Evolutionary conservation across 2,888 invertebrate species (phyloP).

Genomic region (Magallana nippona): DNA sequence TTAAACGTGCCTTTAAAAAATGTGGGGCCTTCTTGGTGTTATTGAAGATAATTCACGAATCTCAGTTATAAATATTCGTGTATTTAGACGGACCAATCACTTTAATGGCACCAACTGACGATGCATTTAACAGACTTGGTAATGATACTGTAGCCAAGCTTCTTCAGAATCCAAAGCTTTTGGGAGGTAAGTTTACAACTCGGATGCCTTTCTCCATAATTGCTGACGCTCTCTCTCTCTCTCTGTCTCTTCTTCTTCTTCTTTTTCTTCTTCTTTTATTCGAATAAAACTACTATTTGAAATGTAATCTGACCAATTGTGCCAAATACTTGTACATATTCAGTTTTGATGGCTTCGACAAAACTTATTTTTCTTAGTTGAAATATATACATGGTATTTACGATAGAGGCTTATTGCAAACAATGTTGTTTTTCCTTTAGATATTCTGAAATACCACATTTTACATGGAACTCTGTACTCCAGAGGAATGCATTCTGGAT

Average conservation of each 20-base stretch:
- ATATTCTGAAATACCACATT: conserved; percentile 68
- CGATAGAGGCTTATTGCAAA: too few species aligned
- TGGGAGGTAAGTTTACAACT: conserved; percentile 53
- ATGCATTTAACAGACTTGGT: conserved; percentile 83
- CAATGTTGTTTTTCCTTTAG: conserved; percentile 51
- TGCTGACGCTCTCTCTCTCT: too few species aligned
- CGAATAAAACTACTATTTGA: too few species aligned
- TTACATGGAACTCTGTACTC: conserved; percentile 66
- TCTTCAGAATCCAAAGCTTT: conserved; percentile 56
- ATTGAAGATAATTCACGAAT: too few species aligned
- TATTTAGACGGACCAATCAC: conserved; percentile 81
- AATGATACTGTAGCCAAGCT: conserved; percentile 56
- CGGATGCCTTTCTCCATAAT: not conserved
- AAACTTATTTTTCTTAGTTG: not conserved
- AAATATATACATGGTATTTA: not conserved
- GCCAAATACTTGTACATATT: too few species aligned
- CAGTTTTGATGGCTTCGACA: too few species aligned
- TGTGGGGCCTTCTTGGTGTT: too few species aligned
- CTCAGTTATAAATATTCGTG: too few species aligned
- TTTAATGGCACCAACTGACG: conserved; percentile 86
- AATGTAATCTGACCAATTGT: too few species aligned
- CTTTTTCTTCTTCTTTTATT: too few species aligned
- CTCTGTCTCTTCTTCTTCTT: too few species aligned
- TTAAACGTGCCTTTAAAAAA: too few species aligned
- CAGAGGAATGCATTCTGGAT: conserved; percentile 60